Evolutionary conservation across 1,140 invertebrate species (phyloP).

Genomic region (Melitaea cinxia): DNA sequence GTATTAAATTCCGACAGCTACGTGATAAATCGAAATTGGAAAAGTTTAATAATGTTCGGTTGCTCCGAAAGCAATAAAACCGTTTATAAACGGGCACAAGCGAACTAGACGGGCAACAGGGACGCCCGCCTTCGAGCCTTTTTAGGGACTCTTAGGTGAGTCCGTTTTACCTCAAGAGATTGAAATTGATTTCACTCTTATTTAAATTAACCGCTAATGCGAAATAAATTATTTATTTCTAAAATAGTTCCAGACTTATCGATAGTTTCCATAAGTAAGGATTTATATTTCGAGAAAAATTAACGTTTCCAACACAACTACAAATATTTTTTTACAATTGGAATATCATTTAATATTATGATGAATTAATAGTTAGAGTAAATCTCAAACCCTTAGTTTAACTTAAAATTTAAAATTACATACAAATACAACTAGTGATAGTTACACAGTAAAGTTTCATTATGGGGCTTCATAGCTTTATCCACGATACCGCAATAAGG

Average conservation of each 20-base stretch:
- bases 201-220: slow-evolving; percentile 65
- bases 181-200: slow-evolving; percentile 72
- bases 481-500: neutral
- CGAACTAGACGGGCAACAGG: slow-evolving; percentile 76
- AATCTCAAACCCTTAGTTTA: too few relatives aligned
- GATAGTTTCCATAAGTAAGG: too few relatives aligned
- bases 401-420: too few relatives aligned
- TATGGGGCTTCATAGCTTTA: slow-evolving; percentile 7
- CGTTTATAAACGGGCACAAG: slow-evolving; percentile 81
- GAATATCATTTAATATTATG: too few relatives aligned
- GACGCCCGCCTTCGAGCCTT: slow-evolving; percentile 75
- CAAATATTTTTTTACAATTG: neutral
- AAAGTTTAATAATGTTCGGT: slow-evolving; percentile 82
- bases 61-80: slow-evolving; percentile 82
- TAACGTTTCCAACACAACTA: too few relatives aligned
- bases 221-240: neutral
- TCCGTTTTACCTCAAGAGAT: slow-evolving; percentile 61
- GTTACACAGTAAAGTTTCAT: slow-evolving; percentile 2
- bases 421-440: neutral
- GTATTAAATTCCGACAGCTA: slow-evolving; percentile 82
- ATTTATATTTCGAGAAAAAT: too few relatives aligned
- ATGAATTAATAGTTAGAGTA: too few relatives aligned
- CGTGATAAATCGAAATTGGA: slow-evolving; percentile 82
- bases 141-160: slow-evolving; percentile 77
- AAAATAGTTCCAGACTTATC: neutral